Percentiles rank a stretch among this genome's conserved stretches.
Evolutionary conservation across 1,140 invertebrate genomes (phyloP).

Genomic region (Battus philenor): DNA sequence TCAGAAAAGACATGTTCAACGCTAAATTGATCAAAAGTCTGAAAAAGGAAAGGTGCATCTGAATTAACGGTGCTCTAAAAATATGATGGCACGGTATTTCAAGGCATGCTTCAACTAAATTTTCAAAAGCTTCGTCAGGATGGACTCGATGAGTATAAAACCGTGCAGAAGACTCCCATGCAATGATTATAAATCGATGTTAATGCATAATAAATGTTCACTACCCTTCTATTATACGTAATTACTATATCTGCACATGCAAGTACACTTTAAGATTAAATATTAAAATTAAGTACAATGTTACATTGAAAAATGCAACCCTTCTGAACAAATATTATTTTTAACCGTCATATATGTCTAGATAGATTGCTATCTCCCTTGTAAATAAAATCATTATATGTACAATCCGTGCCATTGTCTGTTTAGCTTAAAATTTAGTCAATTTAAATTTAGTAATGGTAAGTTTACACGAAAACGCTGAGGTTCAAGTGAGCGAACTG

Average conservation of each 20-base stretch:
- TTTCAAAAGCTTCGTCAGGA: conserved; percentile 15
- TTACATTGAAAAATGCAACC: conserved; percentile 41
- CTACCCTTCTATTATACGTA: conserved; percentile 62
- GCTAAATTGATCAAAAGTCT: conserved; percentile 26
- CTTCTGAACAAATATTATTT: conserved; percentile 53
- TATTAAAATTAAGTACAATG: conserved; percentile 59
- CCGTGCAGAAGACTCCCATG: too few species aligned
- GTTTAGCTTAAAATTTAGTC: conserved; percentile 69
- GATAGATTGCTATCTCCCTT: conserved; percentile 58
- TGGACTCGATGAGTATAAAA: conserved; percentile 23
- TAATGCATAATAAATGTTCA: conserved; percentile 44
- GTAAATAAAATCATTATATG: conserved; percentile 67
- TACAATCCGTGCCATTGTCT: conserved; percentile 75
- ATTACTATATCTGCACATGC: conserved; percentile 56
- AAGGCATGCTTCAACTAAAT: conserved; percentile 9
- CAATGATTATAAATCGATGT: conserved; percentile 26
- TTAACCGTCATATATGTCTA: conserved; percentile 35
- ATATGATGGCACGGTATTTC: conserved; percentile 37
- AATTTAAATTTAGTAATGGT: conserved; percentile 58
- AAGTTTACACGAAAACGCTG: conserved; percentile 26
- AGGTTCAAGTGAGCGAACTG: conserved; percentile 30
- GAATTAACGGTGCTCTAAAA: conserved; percentile 40
- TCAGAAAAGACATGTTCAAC: conserved; percentile 13
- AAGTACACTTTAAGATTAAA: conserved; percentile 56
- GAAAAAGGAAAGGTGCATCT: conserved; percentile 38